These are phyloP conservation scores for Eutolmus rufibarbis DNA, from an alignment of 2,888 invertebrate species.

Conservation along the genomic window DNA sequence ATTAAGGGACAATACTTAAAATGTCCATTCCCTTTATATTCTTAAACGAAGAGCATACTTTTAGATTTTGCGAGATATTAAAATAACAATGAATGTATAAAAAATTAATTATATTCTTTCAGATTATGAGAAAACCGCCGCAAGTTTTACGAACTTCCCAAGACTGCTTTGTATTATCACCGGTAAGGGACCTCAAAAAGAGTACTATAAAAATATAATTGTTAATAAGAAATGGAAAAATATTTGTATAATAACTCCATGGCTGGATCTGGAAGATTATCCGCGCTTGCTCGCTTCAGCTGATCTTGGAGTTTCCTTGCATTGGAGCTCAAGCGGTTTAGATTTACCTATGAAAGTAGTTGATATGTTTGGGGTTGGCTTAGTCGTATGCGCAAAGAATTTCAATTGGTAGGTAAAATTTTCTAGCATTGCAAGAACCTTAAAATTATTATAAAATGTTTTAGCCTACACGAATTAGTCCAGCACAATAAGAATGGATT, in stretches of 20 bases:
- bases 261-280: conserved; percentile 92
- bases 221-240: conserved; percentile 72
- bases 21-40: too few species aligned
- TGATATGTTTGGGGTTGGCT: conserved; percentile 97
- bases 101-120: conserved; percentile 40
- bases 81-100: too few species aligned
- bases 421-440: background rate
- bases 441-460: conserved; percentile 54
- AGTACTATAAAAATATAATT: conserved; percentile 77
- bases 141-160: conserved; percentile 65
- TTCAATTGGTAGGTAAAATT: conserved; percentile 75
- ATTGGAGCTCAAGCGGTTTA: conserved; percentile 94
- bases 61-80: too few species aligned
- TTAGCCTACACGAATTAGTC: conserved; percentile 84
- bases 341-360: conserved; percentile 99
- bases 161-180: conserved; percentile 90
- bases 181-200: conserved; percentile 95
- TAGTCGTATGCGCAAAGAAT: conserved; percentile 91
- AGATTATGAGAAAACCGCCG: conserved; percentile 75
- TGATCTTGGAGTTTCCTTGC: conserved; percentile 96
- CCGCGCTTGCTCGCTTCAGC: conserved; percentile 89
- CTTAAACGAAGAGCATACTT: too few species aligned
- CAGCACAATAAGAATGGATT: conserved; percentile 83
- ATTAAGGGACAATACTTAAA: too few species aligned
- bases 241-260: conserved; percentile 84